Evolutionary conservation across 2,113 vertebrate species (phyloP).

Genomic region (Colius striatus): DNA sequence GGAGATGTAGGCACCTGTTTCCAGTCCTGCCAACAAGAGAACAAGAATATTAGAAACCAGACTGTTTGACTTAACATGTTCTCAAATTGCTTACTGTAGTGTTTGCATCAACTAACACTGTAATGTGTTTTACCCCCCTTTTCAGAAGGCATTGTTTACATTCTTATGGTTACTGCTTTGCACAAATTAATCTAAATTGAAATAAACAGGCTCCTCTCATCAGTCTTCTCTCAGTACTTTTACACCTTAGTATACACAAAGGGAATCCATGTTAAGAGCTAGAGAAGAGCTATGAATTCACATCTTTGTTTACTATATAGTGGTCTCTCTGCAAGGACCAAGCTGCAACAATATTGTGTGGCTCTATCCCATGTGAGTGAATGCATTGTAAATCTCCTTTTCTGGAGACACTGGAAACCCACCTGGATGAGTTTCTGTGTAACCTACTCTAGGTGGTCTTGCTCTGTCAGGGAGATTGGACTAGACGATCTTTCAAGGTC

Average conservation of each 20-base stretch:
- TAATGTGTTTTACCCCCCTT: not conserved
- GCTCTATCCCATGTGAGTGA: not conserved
- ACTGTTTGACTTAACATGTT: not conserved
- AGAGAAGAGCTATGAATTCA: not conserved
- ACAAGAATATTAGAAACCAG: not conserved
- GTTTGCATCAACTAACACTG: not conserved
- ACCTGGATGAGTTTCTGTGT: too few species aligned
- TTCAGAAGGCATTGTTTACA: not conserved
- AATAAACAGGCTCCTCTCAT: not conserved
- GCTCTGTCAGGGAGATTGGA: too few species aligned
- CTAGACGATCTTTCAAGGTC: too few species aligned
- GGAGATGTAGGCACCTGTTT: not conserved
- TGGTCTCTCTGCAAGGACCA: not conserved
- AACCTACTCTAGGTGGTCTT: too few species aligned
- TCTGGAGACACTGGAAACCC: too few species aligned
- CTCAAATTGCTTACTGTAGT: not conserved
- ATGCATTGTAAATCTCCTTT: too few species aligned
- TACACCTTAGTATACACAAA: not conserved
- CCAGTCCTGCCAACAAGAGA: not conserved
- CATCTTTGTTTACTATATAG: not conserved
- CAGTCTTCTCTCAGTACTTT: not conserved
- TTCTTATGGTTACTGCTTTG: not conserved
- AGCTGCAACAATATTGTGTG: not conserved
- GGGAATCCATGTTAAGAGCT: not conserved
- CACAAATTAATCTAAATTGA: slow-evolving; percentile 14